Percentiles rank a stretch among this genome's conserved stretches.
Evolutionary conservation across 92 coral and sea anemone genomes (phyloP).

Genomic region (Heteractis magnifica): DNA sequence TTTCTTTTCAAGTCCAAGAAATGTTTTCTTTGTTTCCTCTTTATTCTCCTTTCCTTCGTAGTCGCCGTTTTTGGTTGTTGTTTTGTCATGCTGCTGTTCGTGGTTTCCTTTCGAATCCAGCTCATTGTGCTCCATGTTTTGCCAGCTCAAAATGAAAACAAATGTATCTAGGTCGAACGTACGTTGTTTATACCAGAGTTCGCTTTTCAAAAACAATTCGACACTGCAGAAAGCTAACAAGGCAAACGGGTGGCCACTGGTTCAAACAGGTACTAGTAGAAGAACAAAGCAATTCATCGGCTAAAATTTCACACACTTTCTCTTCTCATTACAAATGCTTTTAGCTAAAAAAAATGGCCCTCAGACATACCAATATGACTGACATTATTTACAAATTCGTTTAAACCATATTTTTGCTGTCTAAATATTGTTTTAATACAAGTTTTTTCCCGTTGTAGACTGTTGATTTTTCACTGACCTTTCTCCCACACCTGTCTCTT

Average conservation of each 20-base stretch:
- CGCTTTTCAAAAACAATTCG: constrained; percentile 5
- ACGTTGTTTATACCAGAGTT: constrained; percentile 13
- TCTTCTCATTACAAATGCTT: not conserved
- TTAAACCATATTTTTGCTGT: not conserved
- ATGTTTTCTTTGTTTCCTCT: constrained; percentile 11
- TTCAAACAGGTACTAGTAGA: not conserved
- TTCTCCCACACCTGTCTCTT: not conserved
- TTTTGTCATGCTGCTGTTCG: constrained; percentile 5
- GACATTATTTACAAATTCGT: not conserved
- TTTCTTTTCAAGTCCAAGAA: constrained; percentile 54
- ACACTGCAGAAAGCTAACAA: not conserved
- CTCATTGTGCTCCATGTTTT: constrained; percentile 15
- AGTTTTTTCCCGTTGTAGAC: not conserved
- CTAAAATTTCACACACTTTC: not conserved
- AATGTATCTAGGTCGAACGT: not conserved
- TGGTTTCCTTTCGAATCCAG: not conserved
- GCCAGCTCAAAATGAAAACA: constrained; percentile 11
- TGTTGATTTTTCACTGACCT: not conserved
- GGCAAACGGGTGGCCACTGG: constrained; percentile 31
- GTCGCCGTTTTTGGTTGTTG: not conserved
- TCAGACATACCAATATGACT: not conserved
- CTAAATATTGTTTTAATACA: not conserved
- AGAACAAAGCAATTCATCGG: not conserved
- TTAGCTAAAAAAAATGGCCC: not conserved
- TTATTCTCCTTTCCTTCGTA: not conserved